phyloP scores from a whole-genome alignment of 2,888 invertebrate genomes.

The Pammene fasciana region DNA sequence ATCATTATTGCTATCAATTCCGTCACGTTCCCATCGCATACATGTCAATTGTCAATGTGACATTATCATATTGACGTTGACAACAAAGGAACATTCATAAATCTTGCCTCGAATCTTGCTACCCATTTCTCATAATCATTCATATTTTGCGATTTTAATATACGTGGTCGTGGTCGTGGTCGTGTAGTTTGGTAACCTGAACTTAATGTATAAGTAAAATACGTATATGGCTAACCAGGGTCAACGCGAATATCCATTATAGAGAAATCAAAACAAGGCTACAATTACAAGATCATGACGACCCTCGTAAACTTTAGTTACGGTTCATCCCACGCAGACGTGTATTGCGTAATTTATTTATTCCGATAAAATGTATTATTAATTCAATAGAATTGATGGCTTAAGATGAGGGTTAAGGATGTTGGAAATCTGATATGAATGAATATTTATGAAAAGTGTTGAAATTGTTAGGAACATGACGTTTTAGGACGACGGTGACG shows the following conservation, averaged over 20 bases:
- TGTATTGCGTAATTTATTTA: constrained; percentile 3
- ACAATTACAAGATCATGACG: not conserved
- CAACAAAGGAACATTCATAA: not conserved
- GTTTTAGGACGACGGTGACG: constrained; percentile 2
- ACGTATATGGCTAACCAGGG: constrained; percentile 4
- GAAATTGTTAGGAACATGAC: not conserved
- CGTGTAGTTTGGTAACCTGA: not conserved
- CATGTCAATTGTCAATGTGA: constrained; percentile 29
- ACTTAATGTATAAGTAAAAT: not conserved
- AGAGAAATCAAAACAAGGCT: constrained; percentile 32
- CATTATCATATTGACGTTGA: constrained; percentile 21
- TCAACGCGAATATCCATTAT: constrained; percentile 8
- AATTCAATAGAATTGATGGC: not conserved
- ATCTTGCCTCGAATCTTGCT: constrained; percentile 14
- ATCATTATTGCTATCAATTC: constrained; percentile 33
- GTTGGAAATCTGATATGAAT: not conserved
- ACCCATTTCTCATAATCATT: not conserved
- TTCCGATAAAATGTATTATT: not conserved
- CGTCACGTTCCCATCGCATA: constrained; percentile 35
- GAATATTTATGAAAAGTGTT: not conserved
- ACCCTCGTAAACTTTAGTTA: constrained; percentile 8
- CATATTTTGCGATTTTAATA: not conserved
- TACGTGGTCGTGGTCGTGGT: no score
- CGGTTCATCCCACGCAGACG: constrained; percentile 29
- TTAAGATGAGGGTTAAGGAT: not conserved